Evolutionary conservation across 1,140 invertebrate species (phyloP), one percentile per base, ranked within the genome.

Genomic region (Brachionus rubens): DNA sequence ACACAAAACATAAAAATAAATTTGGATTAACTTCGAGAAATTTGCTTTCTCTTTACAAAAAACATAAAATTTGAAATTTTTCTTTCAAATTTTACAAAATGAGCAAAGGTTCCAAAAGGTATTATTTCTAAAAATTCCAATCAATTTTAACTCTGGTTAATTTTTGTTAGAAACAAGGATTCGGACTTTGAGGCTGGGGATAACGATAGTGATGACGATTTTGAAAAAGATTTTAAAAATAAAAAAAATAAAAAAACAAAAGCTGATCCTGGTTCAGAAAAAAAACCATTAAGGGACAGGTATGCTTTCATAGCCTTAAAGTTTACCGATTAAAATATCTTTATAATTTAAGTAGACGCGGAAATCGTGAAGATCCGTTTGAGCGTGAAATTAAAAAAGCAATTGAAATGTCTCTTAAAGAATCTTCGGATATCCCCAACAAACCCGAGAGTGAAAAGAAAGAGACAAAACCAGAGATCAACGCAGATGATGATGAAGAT

Each of bases 81-180:
- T 5, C n/a, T n/a, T n/a, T 5, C 3, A 36, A 46, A 7, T 14
- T 46, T 65, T 65, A 14, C 24, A 36, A 65, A 65, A 65, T 65
- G 59, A 65, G 59, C 40, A 65, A 65, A 65, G 59, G 59, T 65
- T 65, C 36, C 19, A 65, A 65, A 43, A 65, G 59, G 59, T 65
- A 65, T 10, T 7, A 41, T 43, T 19, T 43, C n/a, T 65, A 3
- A 43, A 24, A 40, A 9, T 40, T 19, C 24, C 10, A 16, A 36
- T 33, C 40, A 9, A 19, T 10, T 3, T 40, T 41, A 26, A 7
- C 21, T 10, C 1, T 19, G 4, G 19, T 40, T 21, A 0, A 14
- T 62, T 24, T 10, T 19, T 16, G 9, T 43, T 24, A 65, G 59
- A 43, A 65, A 65, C 21, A 65, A 65, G 21, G 59, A 65, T 14